Percentiles rank a stretch among this genome's conserved stretches.
Evolutionary conservation across 2,888 invertebrate genomes (phyloP).

Genomic region (Drosophila kanekoi): DNA sequence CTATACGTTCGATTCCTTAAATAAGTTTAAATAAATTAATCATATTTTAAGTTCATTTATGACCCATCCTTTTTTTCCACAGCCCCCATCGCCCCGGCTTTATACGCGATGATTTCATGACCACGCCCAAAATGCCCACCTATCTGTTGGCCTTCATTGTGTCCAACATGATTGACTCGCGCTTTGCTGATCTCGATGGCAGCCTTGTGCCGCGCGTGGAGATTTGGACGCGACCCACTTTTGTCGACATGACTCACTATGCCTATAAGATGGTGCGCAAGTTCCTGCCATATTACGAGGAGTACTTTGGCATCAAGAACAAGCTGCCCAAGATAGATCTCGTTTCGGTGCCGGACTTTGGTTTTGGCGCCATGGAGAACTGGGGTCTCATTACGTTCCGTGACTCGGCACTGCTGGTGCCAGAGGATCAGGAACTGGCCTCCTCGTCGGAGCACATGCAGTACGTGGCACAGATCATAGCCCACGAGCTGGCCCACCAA

Average conservation of each 20-base stretch:
- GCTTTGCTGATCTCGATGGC: constrained; percentile 74
- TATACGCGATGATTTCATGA: constrained; percentile 88
- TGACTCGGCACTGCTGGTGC: constrained; percentile 87
- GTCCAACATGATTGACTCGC: constrained; percentile 85
- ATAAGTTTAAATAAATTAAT: no score
- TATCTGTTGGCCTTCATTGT: constrained; percentile 90
- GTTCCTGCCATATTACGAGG: constrained; percentile 88
- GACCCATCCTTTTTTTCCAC: neutral
- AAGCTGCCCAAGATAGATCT: constrained; percentile 89
- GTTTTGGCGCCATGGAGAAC: constrained; percentile 90
- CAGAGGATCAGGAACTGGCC: constrained; percentile 83
- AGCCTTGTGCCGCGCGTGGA: constrained; percentile 81
- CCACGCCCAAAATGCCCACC: constrained; percentile 90
- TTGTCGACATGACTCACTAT: constrained; percentile 84
- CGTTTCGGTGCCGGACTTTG: constrained; percentile 90
- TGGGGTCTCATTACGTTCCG: constrained; percentile 89
- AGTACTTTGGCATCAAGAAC: constrained; percentile 88
- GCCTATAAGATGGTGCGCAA: constrained; percentile 87
- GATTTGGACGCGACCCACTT: constrained; percentile 84
- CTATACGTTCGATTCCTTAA: no score
- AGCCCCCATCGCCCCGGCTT: constrained; percentile 85
- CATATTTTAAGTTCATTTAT: neutral
- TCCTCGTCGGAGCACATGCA: constrained; percentile 87
- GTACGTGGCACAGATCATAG: constrained; percentile 88
- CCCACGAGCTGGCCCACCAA: constrained; percentile 93